Base-by-base conservation (phyloP, 2,113 vertebrate genomes). In the Panthera tigris region DNA sequence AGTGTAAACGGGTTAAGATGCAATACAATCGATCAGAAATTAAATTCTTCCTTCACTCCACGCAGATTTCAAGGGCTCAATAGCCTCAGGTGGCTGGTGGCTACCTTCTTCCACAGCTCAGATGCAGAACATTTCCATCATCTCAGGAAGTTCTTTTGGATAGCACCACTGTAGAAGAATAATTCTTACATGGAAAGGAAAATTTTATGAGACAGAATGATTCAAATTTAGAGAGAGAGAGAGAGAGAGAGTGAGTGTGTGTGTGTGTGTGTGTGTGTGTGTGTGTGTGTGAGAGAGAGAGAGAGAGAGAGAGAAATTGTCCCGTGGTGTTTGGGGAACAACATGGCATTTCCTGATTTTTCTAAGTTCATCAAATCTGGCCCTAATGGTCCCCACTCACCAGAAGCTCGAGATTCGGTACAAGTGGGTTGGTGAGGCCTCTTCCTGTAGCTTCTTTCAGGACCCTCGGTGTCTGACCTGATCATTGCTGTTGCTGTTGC, bases 281-380 rank as follows among this genome's bases (percentile, higher is more conserved):
- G 55, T 15, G 7, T 27, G 50, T 16, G 14, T 16, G 52, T n/a
- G n/a, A 18, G 55, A 57, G 45, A 52, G 7, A 55, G 78, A 25
- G 19, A 55, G 45, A 78, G 45, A 18, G 1, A 14, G 27, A 52
- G 27, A n/a, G 39, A 80, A 39, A 48, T 55, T 52, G 21, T 7
- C 25, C 33, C 12, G 5, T 19, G 73, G 29, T 41, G 10, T 57
- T 71, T 71, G 80, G 73, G 39, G 33, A 14, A 52, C 45, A 57
- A 25, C 55, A 3, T 9, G 21, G 19, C 61, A 65, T 91, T 79
- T 91, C 74, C 61, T 91, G 29, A 18, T 84, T 91, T 80, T 96
- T 69, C 48, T 80, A 23, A 81, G 57, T 66, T 89, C 36, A 10
- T 31, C 55, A 69, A 18, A 25, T 89, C 41, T 86, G 52, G 31